These are phyloP conservation scores for Pachypeltis micranthus DNA, from an alignment of 1,140 invertebrate genomes.

Conservation along the genomic window DNA sequence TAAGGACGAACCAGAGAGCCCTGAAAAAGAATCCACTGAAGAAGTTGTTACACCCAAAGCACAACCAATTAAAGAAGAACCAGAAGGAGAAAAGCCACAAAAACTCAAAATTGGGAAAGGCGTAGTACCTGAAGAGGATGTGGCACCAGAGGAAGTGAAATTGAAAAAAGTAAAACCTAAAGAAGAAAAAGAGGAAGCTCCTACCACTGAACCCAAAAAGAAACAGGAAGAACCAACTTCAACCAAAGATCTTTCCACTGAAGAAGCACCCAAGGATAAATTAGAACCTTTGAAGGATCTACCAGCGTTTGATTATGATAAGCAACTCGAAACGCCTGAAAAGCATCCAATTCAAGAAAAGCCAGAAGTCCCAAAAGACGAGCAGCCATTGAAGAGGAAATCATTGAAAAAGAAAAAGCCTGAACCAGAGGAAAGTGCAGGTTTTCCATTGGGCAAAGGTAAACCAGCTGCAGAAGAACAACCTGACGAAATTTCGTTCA, in stretches of 20 bases:
- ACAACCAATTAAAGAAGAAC: conserved; percentile 33
- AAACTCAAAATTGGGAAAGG: conserved; percentile 25
- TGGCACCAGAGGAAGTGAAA: conserved; percentile 27
- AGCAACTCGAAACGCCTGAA: conserved; percentile 21
- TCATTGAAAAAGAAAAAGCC: conserved; percentile 17
- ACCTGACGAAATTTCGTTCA: conserved; percentile 15
- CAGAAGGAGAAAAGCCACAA: conserved; percentile 19
- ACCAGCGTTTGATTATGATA: conserved; percentile 3
- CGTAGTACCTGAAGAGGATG: conserved; percentile 24
- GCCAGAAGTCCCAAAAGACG: conserved; percentile 19
- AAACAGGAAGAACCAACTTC: conserved; percentile 25
- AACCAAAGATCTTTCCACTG: conserved; percentile 6
- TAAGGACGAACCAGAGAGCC: conserved; percentile 35
- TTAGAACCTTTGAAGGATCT: conserved; percentile 17
- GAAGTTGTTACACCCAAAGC: conserved; percentile 16
- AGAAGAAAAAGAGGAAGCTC: conserved; percentile 27
- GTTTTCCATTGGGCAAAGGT: conserved; percentile 17
- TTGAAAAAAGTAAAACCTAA: conserved; percentile 30
- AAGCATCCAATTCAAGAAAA: conserved; percentile 4
- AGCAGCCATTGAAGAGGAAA: conserved; percentile 18
- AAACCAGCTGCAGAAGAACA: conserved; percentile 11
- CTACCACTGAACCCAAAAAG: conserved; percentile 26
- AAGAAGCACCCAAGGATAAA: conserved; percentile 27
- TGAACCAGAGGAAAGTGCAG: conserved; percentile 21
- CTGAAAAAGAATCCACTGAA: conserved; percentile 31